Base-by-base conservation (phyloP, 2,113 vertebrate species). In the Donacobius atricapilla region DNA sequence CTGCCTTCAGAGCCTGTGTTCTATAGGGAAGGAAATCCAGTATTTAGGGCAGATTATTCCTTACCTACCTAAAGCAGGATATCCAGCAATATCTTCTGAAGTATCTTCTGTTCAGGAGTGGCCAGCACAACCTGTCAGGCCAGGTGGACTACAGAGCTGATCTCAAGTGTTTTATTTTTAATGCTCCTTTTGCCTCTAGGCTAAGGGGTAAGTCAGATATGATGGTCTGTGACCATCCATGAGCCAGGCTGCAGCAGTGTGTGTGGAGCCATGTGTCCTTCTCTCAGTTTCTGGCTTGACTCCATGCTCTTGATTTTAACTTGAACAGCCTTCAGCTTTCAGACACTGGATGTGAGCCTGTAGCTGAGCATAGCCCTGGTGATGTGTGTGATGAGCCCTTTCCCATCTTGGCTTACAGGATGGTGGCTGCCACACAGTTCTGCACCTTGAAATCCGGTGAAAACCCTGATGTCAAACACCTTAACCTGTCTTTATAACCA, bases 391-490 rank as follows among this genome's bases (percentile, higher is more conserved):
- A 37, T 37, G 44, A 37, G 56, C 44, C 51, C n/a, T 56, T 30
- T 11, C 13, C 4, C 1, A 11, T 75, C 50, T 56, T 50, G 33
- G 42, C 57, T 65, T 7, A 4, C 0, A 2, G 28, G 3, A 0
- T 54, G 61, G 15, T 51, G 54, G 39, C 58, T 53, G 11, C 19
- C 71, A 53, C 33, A 30, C 5, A 2, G 2, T 70, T 81, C 80
- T 70, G 82, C 81, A 61, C 33, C 76, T 81, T 45, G 9, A 13
- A 56, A 69, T 95, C 58, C 3, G 9, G 40, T 57, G 45, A 53
- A 64, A 70, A 21, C 12, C 3, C 2, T 72, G 19, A 11, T 66
- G 39, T 37, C 51, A 58, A 15, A 39, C 61, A 65, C 31, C 65
- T 93, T 93, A 54, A 77, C 57, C 51, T 66, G 56, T 60, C 51